Percentiles rank a stretch among this genome's conserved stretches.
Conservation (phyloP, 2,797 vertebrate genomes). For the Choloepus didactylus region DNA sequence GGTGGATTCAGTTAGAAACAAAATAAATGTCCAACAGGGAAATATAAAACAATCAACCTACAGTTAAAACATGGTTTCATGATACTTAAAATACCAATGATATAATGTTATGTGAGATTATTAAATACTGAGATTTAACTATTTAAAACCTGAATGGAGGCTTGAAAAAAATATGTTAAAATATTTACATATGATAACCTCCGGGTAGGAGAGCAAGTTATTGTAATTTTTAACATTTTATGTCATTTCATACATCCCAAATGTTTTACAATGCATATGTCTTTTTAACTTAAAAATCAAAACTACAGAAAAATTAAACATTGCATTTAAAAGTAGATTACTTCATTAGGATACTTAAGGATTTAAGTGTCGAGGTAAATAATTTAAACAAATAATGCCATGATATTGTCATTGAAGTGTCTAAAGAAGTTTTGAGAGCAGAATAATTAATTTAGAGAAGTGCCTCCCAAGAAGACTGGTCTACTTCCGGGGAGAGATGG, state of each 20-base stretch:
- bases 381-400: neutral
- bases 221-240: neutral
- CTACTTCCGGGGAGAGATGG: neutral
- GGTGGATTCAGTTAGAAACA: neutral
- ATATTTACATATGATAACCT: neutral
- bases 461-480: neutral
- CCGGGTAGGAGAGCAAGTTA: neutral
- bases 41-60: neutral
- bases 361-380: neutral
- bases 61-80: neutral
- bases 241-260: neutral
- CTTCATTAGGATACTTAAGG: neutral
- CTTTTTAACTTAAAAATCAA: slow-evolving; percentile 5
- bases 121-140: neutral
- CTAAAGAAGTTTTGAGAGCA: neutral
- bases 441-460: neutral
- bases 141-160: neutral
- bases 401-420: neutral
- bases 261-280: neutral
- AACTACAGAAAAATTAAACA: neutral
- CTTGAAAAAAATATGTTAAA: neutral
- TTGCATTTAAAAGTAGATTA: neutral
- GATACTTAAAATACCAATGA: neutral
- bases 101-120: neutral
- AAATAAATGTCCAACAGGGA: neutral